phyloP scores from a whole-genome alignment of 2,113 vertebrate species.

The Mohoua ochrocephala region DNA sequence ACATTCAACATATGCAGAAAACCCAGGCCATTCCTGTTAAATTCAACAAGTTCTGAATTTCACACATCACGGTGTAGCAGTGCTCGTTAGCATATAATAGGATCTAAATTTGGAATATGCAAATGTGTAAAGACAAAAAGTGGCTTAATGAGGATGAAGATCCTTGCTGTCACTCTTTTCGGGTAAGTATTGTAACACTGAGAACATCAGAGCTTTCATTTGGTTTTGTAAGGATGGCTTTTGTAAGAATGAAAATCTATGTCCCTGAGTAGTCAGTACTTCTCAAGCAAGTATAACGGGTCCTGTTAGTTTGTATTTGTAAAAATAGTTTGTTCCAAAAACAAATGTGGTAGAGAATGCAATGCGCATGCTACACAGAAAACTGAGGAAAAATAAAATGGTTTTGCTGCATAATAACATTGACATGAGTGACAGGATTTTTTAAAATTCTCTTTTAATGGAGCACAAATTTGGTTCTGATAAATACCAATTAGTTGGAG shows the following conservation, averaged over 20 bases:
- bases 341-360: neutral
- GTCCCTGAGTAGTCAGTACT: neutral
- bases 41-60: slow-evolving; percentile 4
- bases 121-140: neutral
- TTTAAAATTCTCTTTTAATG: neutral
- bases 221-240: neutral
- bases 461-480: neutral
- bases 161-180: neutral
- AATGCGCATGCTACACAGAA: neutral
- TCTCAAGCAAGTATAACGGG: neutral
- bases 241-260: neutral
- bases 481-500: neutral
- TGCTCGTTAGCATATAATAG: neutral
- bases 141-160: slow-evolving; percentile 3
- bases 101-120: slow-evolving; percentile 42
- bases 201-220: neutral
- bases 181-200: neutral
- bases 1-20: neutral
- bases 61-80: neutral
- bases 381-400: neutral
- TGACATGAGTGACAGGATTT: neutral
- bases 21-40: neutral
- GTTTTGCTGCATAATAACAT: neutral
- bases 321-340: neutral
- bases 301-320: neutral